phyloP scores from a whole-genome alignment of 2,113 vertebrate genomes.

The Dipodomys stephensi region DNA sequence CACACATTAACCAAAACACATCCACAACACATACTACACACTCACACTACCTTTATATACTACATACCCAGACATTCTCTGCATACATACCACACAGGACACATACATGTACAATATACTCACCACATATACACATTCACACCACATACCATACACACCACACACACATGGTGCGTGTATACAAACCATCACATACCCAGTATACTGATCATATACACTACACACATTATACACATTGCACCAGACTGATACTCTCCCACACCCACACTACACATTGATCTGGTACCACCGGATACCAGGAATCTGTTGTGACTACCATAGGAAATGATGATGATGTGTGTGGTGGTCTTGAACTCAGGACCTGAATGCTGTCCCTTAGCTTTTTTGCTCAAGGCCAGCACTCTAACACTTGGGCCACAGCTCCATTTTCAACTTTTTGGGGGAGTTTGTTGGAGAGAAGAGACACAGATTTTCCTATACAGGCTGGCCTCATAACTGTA shows the following conservation, averaged over 20 bases:
- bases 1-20: too few relatives aligned
- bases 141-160: not conserved
- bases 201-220: not conserved
- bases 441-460: too few relatives aligned
- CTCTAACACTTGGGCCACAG: too few relatives aligned
- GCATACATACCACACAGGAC: too few relatives aligned
- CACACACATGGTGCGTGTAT: conserved; percentile 69
- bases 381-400: too few relatives aligned
- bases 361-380: too few relatives aligned
- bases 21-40: not conserved
- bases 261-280: not conserved
- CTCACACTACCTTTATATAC: not conserved
- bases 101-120: not conserved
- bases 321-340: not conserved
- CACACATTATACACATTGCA: not conserved
- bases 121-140: not conserved
- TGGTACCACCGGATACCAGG: conserved; percentile 29
- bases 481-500: too few relatives aligned
- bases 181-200: not conserved
- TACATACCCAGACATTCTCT: fast-evolving
- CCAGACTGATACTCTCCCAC: not conserved
- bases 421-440: too few relatives aligned
- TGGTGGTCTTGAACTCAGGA: too few relatives aligned
- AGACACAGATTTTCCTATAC: not conserved
- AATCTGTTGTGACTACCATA: conserved; percentile 45